These are phyloP conservation scores for Willowsia nigromaculata DNA, from an alignment of 2,888 invertebrate genomes.

Conservation along the genomic window DNA sequence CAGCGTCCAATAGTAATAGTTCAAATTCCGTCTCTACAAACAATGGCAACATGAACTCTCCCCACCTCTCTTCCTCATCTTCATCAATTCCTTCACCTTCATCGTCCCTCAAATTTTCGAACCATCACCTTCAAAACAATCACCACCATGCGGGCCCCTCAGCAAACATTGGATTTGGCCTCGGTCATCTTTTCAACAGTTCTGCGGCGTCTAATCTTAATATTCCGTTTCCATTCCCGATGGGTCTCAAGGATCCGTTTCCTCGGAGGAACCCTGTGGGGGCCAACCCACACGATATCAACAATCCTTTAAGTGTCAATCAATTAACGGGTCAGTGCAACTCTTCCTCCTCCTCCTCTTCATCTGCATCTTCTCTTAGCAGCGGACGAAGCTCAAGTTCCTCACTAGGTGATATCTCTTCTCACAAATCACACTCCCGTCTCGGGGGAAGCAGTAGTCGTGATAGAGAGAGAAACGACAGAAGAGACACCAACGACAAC, in stretches of 20 bases:
- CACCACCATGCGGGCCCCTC: constrained; percentile 60
- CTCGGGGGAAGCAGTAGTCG: constrained; percentile 28
- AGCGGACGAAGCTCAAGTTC: constrained; percentile 74
- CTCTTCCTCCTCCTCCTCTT: constrained; percentile 75
- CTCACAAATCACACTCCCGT: constrained; percentile 54
- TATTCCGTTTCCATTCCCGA: constrained; percentile 75
- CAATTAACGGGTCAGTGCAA: constrained; percentile 88
- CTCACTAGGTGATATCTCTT: constrained; percentile 70
- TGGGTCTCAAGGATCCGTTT: constrained; percentile 74
- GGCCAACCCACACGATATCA: constrained; percentile 94
- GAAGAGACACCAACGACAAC: constrained; percentile 65
- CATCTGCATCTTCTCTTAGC: constrained; percentile 74
- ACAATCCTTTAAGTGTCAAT: constrained; percentile 94
- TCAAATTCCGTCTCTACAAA: constrained; percentile 73
- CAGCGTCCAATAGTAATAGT: constrained; percentile 79
- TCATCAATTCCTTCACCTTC: constrained; percentile 80
- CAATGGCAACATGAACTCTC: constrained; percentile 69
- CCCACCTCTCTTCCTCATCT: constrained; percentile 80
- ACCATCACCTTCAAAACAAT: constrained; percentile 79
- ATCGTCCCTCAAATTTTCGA: constrained; percentile 78
- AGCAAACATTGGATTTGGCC: constrained; percentile 70
- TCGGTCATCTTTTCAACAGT: constrained; percentile 71
- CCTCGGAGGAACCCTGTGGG: constrained; percentile 90
- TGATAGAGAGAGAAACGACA: constrained; percentile 55
- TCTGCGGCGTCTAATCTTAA: constrained; percentile 66